Base-by-base conservation (phyloP, 2,113 vertebrate genomes). In the Siphamia tubifer region DNA sequence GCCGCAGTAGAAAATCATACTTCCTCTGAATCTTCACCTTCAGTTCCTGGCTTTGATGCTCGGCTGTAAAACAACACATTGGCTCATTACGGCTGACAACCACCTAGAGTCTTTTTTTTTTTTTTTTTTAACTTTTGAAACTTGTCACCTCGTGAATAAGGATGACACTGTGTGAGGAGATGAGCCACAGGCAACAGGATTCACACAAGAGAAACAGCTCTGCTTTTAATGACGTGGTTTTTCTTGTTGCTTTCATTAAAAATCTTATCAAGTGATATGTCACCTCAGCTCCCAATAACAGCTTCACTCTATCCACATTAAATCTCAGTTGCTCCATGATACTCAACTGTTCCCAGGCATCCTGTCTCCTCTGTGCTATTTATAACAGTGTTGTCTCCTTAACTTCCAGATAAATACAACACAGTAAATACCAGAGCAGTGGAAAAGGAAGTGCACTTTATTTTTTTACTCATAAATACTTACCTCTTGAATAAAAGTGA, bases 101-200 rank as follows among this genome's bases (percentile, higher is more conserved):
- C n/a, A n/a, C n/a, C n/a, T n/a, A n/a, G 38, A 3, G 44, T 61
- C 40, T 20, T 17, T 19, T 24, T 45, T 45, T 68, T 61, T 10
- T 70, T 54, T 58, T 36, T 12, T 70, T 54, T 58, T 36, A n/a
- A n/a, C 47, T 64, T 68, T 17, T 17, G 40, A 27, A 42, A 76
- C 42, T 9, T 4, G 13, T 60, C 42, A 31, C 42, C 52, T 60
- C 35, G 27, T 31, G 66, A 36, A 49, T 30, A 45, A 53, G 20
- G 40, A 62, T 17, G 53, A 38, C n/a, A 13, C 9, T 0, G 12
- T 27, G 61, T 27, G 43, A 7, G 28, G 13, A 43, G 40, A 62
- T 25, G 20, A 11, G n/a, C 5, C 20, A 7, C 38, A 31, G 34
- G 12, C 12, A 31, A 11, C 10, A 2, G 7, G 11, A 8, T 15